Base-by-base conservation (phyloP, 2,888 invertebrate genomes). In the Cheilosia soror region DNA sequence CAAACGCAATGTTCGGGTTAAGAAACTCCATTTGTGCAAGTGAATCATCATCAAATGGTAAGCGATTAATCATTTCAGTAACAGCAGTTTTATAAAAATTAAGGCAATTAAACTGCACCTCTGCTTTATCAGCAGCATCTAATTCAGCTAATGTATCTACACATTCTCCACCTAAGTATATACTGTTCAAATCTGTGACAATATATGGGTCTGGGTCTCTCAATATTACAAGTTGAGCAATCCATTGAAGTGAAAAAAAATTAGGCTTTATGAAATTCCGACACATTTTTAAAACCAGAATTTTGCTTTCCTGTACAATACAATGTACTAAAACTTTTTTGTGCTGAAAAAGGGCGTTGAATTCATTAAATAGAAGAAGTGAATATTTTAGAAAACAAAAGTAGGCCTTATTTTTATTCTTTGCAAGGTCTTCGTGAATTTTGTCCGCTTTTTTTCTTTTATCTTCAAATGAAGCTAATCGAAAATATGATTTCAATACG, bases 261-360 rank as follows among this genome's bases (percentile, higher is more conserved):
- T 1, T n/a, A 11, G 27, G 20, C 2, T 60, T 60, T n/a, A 42
- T 20, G 7, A 60, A 60, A 42, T 60, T 60, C 11, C 42, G 25
- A 13, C 15, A 11, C 0, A 60, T 27, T 60, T 60, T 60, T 5
- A 25, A 27, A 42, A 60, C 27, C 4, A 60, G 7, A 2, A 27
- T 15, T 27, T 40, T 33, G 6, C 63, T 65, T 37, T 65, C 63
- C 15, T 65, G 49, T 7, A 51, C 25, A 65, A 65, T 66, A 9
- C 53, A 66, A 33, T 53, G 66, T 27, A 40, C 11, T 40, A 66
- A 53, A 31, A 66, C 49, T 6, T 40, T 66, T 44, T n/a, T 7
- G 29, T 62, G 25, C 29, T 44, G 27, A 29, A 62, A 63, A 63
- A 63, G 63, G 31, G 63, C 63, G n/a, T 63, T 63, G 33, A 63